These are phyloP conservation scores for Pherbina coryleti DNA, from an alignment of 2,888 invertebrate species.

Conservation along the genomic window DNA sequence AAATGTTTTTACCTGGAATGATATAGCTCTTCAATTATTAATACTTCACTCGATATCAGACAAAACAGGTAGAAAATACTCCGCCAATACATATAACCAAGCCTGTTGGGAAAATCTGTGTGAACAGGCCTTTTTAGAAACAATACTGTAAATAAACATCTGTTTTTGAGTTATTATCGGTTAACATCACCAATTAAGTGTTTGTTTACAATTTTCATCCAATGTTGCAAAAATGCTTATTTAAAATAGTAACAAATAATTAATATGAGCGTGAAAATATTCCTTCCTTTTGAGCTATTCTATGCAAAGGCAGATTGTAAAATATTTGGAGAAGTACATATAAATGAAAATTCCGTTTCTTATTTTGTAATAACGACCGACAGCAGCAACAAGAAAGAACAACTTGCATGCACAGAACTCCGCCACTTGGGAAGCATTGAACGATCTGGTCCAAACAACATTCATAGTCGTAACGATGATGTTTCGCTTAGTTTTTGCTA, in stretches of 20 bases:
- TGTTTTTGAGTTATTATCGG: no score
- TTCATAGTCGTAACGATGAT: conserved; percentile 49
- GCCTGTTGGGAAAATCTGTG: no score
- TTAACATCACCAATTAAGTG: no score
- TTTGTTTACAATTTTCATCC: no score
- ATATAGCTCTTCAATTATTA: no score
- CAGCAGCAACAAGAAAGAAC: conserved; percentile 11
- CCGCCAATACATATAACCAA: no score
- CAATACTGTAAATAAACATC: no score
- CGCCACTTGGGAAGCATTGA: conserved; percentile 60
- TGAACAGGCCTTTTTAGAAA: no score
- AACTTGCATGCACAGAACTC: conserved; percentile 44
- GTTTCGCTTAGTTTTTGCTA: conserved; percentile 60
- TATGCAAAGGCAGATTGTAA: conserved; percentile 55
- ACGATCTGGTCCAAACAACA: conserved; percentile 47
- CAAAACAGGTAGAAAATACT: no score
- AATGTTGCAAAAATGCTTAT: no score
- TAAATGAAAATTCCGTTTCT: conserved; percentile 63
- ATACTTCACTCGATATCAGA: no score
- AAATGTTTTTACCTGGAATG: no score
- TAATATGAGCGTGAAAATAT: conserved; percentile 65
- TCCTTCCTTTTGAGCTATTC: conserved; percentile 61
- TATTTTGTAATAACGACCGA: conserved; percentile 61
- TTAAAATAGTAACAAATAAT: not conserved
- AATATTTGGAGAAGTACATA: conserved; percentile 65